Evolutionary conservation across 2,797 vertebrate species (phyloP).

Genomic region (Neopelma chrysocephalum): DNA sequence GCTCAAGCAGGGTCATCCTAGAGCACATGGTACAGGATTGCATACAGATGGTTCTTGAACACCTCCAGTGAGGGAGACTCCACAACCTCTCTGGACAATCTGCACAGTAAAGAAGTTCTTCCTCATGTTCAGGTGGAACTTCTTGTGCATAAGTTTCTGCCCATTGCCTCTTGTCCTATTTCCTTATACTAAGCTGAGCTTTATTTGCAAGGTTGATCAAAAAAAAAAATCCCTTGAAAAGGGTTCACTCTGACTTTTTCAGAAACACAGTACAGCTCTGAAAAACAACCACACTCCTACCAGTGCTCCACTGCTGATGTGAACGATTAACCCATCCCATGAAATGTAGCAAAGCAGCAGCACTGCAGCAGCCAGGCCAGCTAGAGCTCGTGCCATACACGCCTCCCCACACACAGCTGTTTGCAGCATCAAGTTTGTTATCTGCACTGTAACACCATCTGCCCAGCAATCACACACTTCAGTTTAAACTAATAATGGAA

Average conservation of each 20-base stretch:
- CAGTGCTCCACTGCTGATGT: background rate
- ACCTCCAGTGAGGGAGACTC: background rate
- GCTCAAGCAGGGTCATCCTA: background rate
- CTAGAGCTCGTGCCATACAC: accelerated
- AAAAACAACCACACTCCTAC: background rate
- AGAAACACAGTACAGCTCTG: background rate
- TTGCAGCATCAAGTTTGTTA: background rate
- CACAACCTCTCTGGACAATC: background rate
- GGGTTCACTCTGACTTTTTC: background rate
- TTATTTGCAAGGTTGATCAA: background rate
- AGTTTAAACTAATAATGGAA: constrained; percentile 6
- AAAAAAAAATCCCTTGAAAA: background rate
- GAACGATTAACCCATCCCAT: accelerated
- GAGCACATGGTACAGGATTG: background rate
- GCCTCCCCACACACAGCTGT: background rate
- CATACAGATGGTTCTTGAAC: background rate
- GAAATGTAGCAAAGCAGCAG: background rate
- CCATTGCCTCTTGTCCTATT: background rate
- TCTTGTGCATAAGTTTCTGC: background rate
- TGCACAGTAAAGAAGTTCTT: background rate
- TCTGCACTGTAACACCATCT: background rate
- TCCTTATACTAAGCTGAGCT: background rate
- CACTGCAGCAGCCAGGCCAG: background rate
- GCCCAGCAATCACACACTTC: background rate
- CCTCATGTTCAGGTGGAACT: background rate